These are phyloP conservation scores for Nephrotoma appendiculata DNA, from an alignment of 2,888 invertebrate species.

Conservation along the genomic window DNA sequence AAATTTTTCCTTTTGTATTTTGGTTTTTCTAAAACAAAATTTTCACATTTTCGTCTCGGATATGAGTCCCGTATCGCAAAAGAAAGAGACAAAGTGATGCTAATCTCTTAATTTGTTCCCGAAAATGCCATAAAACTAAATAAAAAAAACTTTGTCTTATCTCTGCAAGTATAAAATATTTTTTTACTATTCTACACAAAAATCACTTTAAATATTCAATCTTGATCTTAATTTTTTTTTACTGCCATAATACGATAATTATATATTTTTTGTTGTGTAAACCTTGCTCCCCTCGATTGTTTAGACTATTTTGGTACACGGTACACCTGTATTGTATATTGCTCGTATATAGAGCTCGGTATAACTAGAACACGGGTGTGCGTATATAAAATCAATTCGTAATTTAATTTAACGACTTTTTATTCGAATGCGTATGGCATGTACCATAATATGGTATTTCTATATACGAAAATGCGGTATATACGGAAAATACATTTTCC, in stretches of 20 bases:
- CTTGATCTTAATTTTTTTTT: not conserved
- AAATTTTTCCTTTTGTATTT: not conserved
- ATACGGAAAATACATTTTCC: not conserved
- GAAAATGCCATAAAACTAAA: not conserved
- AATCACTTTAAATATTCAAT: not conserved
- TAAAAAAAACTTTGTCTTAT: not conserved
- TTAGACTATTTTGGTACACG: not conserved
- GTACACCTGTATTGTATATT: not conserved
- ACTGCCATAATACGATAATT: not conserved
- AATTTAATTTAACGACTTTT: not conserved
- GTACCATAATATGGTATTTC: not conserved
- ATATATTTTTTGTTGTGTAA: not conserved
- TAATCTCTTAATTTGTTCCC: not conserved
- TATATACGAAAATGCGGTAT: not conserved
- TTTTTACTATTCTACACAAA: not conserved
- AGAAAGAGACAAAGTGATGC: not conserved
- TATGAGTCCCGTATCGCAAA: not conserved
- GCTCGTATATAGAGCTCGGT: not conserved
- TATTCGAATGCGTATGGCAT: not conserved
- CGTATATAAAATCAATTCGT: not conserved
- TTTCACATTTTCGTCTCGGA: not conserved
- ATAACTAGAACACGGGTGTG: not conserved
- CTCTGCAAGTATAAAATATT: not conserved
- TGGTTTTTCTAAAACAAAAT: not conserved
- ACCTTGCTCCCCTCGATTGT: not conserved